Percentiles rank a stretch among this genome's conserved stretches.
Conservation (phyloP, 2,888 invertebrate genomes). For the Dichetophora obliterata region DNA sequence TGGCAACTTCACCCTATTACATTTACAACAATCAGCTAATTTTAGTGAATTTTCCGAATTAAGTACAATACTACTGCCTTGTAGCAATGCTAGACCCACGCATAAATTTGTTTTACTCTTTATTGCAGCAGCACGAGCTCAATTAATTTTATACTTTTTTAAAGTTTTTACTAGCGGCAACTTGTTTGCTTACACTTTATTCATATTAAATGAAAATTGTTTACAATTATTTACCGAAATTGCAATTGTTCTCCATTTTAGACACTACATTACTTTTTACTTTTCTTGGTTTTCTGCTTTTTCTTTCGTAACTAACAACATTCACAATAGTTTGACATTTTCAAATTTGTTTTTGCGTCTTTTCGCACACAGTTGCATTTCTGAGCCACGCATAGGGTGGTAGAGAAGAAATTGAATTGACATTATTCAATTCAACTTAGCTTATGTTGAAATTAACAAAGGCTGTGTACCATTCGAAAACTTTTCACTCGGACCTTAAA, state of each 20-base stretch:
- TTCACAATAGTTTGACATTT: not conserved
- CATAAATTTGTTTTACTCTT: not conserved
- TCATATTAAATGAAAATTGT: not conserved
- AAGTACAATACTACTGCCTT: not conserved
- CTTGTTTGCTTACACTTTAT: not conserved
- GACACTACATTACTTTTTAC: constrained; percentile 44
- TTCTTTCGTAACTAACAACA: not conserved
- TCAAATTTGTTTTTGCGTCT: too few relatives aligned
- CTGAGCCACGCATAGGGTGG: too few relatives aligned
- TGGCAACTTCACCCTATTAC: not conserved
- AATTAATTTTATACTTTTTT: not conserved
- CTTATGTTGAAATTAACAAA: too few relatives aligned
- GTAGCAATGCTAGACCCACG: constrained; percentile 22
- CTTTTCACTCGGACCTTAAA: too few relatives aligned
- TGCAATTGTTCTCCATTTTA: constrained; percentile 43
- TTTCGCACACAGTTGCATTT: too few relatives aligned
- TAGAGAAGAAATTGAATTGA: too few relatives aligned
- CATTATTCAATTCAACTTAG: too few relatives aligned
- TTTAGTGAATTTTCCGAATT: not conserved
- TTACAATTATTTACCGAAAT: constrained; percentile 42
- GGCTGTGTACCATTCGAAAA: too few relatives aligned
- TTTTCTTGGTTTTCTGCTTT: constrained; percentile 29
- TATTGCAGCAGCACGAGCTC: not conserved
- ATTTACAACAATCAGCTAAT: not conserved
- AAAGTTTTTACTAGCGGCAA: not conserved